phyloP scores from a whole-genome alignment of 2,113 vertebrate genomes.

The Ctenomys sociabilis region DNA sequence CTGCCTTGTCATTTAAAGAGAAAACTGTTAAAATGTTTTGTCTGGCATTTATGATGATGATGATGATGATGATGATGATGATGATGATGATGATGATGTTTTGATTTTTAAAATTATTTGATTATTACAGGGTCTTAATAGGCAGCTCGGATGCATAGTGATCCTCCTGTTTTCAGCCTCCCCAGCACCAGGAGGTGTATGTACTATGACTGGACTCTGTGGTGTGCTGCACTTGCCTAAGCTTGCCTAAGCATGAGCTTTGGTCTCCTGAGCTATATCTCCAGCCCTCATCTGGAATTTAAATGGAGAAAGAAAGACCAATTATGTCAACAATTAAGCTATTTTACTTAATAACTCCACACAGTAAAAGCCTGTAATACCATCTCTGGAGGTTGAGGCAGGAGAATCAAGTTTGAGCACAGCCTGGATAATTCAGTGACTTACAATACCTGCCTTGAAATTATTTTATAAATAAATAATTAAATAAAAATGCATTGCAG shows the following conservation, averaged over 20 bases:
- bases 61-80: too few species aligned
- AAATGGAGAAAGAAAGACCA: conserved; percentile 7
- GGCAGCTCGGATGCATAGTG: too few species aligned
- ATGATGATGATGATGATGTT: too few species aligned
- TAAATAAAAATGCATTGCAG: background rate
- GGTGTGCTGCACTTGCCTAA: too few species aligned
- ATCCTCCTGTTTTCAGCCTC: too few species aligned
- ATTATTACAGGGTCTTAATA: too few species aligned
- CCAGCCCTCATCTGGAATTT: background rate
- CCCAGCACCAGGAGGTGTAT: too few species aligned
- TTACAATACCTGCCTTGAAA: background rate
- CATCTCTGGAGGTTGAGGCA: background rate
- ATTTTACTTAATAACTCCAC: background rate
- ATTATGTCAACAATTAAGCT: background rate
- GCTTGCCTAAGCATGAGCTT: too few species aligned
- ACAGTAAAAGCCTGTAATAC: background rate
- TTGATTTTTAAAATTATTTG: too few species aligned
- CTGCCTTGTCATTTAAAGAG: background rate
- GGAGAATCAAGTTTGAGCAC: background rate
- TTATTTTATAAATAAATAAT: background rate
- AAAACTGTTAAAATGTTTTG: background rate
- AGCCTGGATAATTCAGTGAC: background rate
- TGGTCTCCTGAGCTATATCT: too few species aligned
- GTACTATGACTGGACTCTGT: too few species aligned
- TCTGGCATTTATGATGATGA: background rate